phyloP scores from a whole-genome alignment of 2,888 invertebrate genomes.

The Ophion ventricosus region DNA sequence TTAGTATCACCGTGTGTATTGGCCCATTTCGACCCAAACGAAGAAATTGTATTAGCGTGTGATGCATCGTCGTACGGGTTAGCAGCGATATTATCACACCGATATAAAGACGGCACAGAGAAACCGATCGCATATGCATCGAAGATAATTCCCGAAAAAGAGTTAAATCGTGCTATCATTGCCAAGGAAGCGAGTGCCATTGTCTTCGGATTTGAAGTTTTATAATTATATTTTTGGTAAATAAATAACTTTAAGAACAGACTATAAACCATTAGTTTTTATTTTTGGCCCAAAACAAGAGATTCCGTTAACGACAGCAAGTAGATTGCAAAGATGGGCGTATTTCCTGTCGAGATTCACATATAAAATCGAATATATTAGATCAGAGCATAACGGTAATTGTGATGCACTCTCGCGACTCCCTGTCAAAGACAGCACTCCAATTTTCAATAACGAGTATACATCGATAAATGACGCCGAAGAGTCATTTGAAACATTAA shows the following conservation, averaged over 20 bases:
- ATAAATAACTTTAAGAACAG: constrained; percentile 29
- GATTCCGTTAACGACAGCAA: constrained; percentile 6
- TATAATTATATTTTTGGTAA: constrained; percentile 10
- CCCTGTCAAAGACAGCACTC: constrained; percentile 36
- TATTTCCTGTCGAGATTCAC: constrained; percentile 14
- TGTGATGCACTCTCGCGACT: constrained; percentile 55
- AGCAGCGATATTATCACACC: constrained; percentile 17
- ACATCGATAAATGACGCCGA: neutral
- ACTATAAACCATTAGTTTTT: constrained; percentile 4
- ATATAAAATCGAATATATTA: constrained; percentile 47
- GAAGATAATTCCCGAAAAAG: constrained; percentile 11
- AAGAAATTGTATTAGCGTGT: neutral
- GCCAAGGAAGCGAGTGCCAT: neutral
- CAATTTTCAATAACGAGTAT: constrained; percentile 29
- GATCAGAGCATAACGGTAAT: constrained; percentile 49
- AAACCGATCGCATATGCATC: constrained; percentile 18
- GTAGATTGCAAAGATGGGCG: constrained; percentile 23
- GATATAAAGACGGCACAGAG: constrained; percentile 7
- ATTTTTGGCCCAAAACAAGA: constrained; percentile 22
- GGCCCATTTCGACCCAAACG: constrained; percentile 7
- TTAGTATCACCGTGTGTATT: neutral
- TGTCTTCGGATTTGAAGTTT: neutral
- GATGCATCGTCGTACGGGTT: constrained; percentile 11
- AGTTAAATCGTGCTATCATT: constrained; percentile 12
- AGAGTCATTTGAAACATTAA: neutral